Percentiles rank a stretch among this genome's conserved stretches.
These are phyloP conservation scores for Nudaria mundana DNA, from an alignment of 2,888 invertebrate species.

Conservation along the genomic window DNA sequence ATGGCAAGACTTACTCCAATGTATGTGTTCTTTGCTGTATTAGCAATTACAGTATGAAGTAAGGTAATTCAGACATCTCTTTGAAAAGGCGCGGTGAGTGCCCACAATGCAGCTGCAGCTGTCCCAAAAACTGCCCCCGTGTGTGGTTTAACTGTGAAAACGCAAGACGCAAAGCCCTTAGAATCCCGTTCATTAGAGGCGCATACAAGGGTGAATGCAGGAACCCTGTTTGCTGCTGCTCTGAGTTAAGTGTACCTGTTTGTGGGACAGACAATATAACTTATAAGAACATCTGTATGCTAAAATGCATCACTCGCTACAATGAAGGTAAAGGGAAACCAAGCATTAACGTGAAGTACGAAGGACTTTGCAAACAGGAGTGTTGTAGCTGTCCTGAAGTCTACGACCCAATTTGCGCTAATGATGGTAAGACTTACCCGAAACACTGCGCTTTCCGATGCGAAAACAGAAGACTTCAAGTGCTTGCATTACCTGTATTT, in stretches of 20 bases:
- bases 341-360: constrained; percentile 16
- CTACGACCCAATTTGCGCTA: constrained; percentile 34
- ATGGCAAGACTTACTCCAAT: constrained; percentile 39
- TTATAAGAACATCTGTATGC: constrained; percentile 41
- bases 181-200: constrained; percentile 5
- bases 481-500: constrained; percentile 22
- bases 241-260: constrained; percentile 29
- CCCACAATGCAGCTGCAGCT: constrained; percentile 17
- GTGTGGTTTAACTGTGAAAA: constrained; percentile 83
- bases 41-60: constrained; percentile 13
- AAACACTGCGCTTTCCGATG: constrained; percentile 39
- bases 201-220: constrained; percentile 20
- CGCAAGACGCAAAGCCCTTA: constrained; percentile 6
- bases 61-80: background rate
- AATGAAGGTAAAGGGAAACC: constrained; percentile 13
- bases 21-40: constrained; percentile 32
- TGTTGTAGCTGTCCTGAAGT: constrained; percentile 15
- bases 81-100: constrained; percentile 29
- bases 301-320: constrained; percentile 33
- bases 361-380: constrained; percentile 32
- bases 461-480: constrained; percentile 30
- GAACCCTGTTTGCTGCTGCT: constrained; percentile 20
- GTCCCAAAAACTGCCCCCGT: constrained; percentile 56
- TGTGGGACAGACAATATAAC: constrained; percentile 45
- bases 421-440: constrained; percentile 36